Conservation (phyloP, 2,113 vertebrate genomes). For the Eulacestoma nigropectus region DNA sequence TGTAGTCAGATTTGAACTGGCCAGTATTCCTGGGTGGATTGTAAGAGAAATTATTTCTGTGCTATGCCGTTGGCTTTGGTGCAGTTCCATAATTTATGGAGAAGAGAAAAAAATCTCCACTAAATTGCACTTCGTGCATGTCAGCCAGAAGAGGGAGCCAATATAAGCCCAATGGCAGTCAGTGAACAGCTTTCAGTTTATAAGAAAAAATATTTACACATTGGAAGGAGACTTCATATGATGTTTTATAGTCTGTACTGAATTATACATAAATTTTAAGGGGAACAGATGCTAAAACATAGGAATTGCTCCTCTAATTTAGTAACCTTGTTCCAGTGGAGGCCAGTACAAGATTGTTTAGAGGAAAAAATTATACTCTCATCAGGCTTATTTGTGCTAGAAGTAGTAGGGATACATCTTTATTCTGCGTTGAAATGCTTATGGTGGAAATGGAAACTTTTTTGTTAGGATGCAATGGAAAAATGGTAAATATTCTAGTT, state of each 20-base stretch:
- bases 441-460: not conserved
- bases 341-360: not conserved
- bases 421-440: not conserved
- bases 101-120: not conserved
- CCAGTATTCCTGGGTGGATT: not conserved
- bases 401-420: not conserved
- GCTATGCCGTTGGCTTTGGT: not conserved
- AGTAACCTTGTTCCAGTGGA: not conserved
- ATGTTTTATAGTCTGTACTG: not conserved
- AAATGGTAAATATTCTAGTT: not conserved
- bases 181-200: not conserved
- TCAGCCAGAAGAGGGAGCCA: conserved; percentile 47
- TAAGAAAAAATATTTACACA: not conserved
- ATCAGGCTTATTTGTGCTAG: not conserved
- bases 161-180: conserved; percentile 13
- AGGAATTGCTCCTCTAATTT: not conserved
- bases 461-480: not conserved
- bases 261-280: conserved; percentile 29
- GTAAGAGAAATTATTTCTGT: not conserved
- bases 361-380: not conserved
- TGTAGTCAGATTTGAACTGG: not conserved
- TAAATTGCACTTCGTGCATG: not conserved
- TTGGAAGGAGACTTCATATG: not conserved
- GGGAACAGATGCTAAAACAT: not conserved
- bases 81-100: not conserved